phyloP scores from a whole-genome alignment of 2,797 vertebrate genomes.

The Microhierax caerulescens region DNA sequence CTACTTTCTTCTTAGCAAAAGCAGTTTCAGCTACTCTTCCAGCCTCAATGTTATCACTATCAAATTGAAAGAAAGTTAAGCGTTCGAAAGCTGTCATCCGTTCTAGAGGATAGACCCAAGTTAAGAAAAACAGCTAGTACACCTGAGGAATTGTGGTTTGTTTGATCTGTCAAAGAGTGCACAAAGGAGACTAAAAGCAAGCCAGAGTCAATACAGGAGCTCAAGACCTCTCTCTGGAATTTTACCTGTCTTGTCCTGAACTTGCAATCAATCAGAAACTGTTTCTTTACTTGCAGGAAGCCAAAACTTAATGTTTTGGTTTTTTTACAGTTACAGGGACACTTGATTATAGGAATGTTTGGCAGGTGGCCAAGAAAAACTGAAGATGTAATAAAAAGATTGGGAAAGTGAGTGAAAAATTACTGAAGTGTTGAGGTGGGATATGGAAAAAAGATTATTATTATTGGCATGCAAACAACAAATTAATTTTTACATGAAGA shows the following conservation, averaged over 20 bases:
- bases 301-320: background rate
- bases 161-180: constrained; percentile 17
- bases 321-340: background rate
- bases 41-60: background rate
- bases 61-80: background rate
- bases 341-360: background rate
- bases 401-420: background rate
- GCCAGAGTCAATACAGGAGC: background rate
- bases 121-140: background rate
- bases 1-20: background rate
- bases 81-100: background rate
- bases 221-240: constrained; percentile 5
- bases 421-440: background rate
- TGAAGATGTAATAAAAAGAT: background rate
- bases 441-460: background rate
- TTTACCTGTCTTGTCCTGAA: background rate
- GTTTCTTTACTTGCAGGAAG: background rate
- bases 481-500: background rate
- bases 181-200: background rate
- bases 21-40: background rate
- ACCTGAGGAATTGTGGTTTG: background rate
- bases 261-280: background rate
- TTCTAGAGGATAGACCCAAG: background rate
- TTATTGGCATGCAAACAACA: background rate
- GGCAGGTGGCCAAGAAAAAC: background rate